Conservation (phyloP, 1,140 invertebrate species). For the Sipha flava region DNA sequence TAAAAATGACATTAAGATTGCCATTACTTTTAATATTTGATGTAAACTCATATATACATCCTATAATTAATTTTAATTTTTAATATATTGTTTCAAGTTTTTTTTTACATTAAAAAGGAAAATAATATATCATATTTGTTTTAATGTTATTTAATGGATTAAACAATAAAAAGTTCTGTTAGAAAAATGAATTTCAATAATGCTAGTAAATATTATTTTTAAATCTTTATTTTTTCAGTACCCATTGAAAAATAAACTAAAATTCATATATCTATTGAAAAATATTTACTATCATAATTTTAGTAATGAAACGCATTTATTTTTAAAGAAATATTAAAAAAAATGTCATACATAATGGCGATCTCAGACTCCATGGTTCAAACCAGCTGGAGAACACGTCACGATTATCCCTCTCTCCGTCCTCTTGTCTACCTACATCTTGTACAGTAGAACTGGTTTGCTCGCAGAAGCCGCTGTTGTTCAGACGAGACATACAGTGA, state of each 20-base stretch:
- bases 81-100: too few species aligned
- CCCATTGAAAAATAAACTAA: background rate
- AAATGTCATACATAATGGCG: background rate
- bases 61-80: too few species aligned
- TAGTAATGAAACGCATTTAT: background rate
- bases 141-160: too few species aligned
- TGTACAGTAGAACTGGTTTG: conserved; percentile 22
- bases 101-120: too few species aligned
- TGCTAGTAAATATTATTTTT: too few species aligned
- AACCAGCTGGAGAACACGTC: conserved; percentile 21
- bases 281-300: background rate
- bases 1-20: too few species aligned
- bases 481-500: background rate
- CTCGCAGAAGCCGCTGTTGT: conserved; percentile 3
- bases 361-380: background rate
- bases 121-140: too few species aligned
- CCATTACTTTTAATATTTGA: too few species aligned
- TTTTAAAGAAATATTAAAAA: background rate
- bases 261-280: background rate
- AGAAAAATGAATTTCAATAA: too few species aligned
- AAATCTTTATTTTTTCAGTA: background rate
- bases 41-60: too few species aligned
- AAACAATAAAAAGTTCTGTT: too few species aligned
- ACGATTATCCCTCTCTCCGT: background rate
- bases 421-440: background rate